Evolutionary conservation across 2,797 vertebrate species (phyloP).

Genomic region (Hypotaenidia philippensis): DNA sequence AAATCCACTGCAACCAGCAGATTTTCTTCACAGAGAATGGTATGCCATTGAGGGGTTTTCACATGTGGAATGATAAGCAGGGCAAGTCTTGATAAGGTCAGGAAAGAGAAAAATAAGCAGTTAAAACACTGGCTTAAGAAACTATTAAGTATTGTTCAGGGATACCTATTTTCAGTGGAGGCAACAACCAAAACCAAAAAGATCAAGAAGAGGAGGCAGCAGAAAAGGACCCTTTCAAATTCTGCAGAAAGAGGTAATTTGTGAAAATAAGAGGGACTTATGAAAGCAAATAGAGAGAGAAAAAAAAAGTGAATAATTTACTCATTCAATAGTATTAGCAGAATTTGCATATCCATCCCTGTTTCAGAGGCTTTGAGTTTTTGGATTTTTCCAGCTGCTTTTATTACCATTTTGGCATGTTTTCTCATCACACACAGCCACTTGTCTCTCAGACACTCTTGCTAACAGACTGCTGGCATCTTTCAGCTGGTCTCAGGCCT

Average conservation of each 20-base stretch:
- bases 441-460: conserved; percentile 27
- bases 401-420: conserved; percentile 57
- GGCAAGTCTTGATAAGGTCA: neutral
- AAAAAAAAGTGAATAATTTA: neutral
- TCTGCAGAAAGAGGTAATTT: neutral
- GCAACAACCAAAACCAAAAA: neutral
- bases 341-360: conserved; percentile 31
- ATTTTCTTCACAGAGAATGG: neutral
- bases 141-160: neutral
- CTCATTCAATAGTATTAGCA: neutral
- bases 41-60: neutral
- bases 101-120: neutral
- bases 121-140: neutral
- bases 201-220: neutral
- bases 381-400: conserved; percentile 66
- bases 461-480: conserved; percentile 13
- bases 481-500: conserved; percentile 71
- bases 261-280: conserved; percentile 1
- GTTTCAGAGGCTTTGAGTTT: conserved; percentile 21
- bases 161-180: neutral
- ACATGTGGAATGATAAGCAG: rapidly evolving
- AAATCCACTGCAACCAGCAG: neutral
- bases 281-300: neutral
- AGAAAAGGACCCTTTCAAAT: neutral
- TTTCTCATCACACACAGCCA: conserved; percentile 49